Conservation (phyloP, 2,888 invertebrate species). For the Boloria selene region DNA sequence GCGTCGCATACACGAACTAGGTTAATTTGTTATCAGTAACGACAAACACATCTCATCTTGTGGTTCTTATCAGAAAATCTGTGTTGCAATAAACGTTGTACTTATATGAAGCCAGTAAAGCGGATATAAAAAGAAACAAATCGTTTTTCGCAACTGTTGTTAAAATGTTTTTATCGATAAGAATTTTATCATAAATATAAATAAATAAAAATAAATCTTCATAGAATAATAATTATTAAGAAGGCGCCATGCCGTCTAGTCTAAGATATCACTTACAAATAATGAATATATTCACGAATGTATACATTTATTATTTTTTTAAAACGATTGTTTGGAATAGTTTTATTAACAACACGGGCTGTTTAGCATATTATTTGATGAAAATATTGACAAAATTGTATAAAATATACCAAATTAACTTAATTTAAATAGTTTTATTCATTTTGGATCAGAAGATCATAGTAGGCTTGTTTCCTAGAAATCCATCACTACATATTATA, state of each 20-base stretch:
- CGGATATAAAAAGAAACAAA: conserved; percentile 20
- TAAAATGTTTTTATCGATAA: conserved; percentile 1
- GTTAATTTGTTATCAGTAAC: conserved; percentile 36
- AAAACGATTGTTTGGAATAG: too few species aligned
- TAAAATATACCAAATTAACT: too few species aligned
- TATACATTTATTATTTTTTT: too few species aligned
- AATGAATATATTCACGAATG: too few species aligned
- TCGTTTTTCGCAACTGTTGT: conserved; percentile 8
- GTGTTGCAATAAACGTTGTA: conserved; percentile 17
- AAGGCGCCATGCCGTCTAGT: conserved; percentile 13
- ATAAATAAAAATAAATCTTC: not conserved
- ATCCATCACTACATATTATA: too few species aligned
- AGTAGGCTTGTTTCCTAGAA: too few species aligned
- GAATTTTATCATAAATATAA: too few species aligned
- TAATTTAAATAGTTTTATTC: too few species aligned
- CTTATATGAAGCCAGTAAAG: conserved; percentile 18
- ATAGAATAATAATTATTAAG: conserved; percentile 12
- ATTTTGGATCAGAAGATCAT: too few species aligned
- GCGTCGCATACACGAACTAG: conserved; percentile 20
- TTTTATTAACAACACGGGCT: too few species aligned
- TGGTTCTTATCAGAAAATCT: conserved; percentile 38
- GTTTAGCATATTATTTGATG: too few species aligned
- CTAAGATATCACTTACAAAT: not conserved
- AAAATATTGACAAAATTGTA: too few species aligned
- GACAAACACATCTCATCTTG: conserved; percentile 32